Conservation (phyloP, 2,113 vertebrate species). For the Thymallus thymallus region DNA sequence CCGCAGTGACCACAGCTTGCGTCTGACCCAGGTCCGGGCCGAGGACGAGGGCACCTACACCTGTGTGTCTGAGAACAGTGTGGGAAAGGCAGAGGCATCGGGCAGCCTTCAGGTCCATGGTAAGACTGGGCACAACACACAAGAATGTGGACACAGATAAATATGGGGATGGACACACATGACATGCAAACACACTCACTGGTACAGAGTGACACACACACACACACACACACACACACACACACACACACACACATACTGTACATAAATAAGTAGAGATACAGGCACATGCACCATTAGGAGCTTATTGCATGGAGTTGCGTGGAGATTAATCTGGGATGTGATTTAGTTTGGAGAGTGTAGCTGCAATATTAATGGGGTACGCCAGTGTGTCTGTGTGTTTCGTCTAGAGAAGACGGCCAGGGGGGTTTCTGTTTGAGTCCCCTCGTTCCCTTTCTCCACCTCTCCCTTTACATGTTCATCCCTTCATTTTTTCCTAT, state of each 20-base stretch:
- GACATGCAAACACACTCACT: background rate
- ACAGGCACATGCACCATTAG: background rate
- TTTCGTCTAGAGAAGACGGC: too few species aligned
- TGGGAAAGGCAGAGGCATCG: slow-evolving; percentile 86
- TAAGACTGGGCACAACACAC: slow-evolving; percentile 61
- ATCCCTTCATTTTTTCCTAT: too few species aligned
- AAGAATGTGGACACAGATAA: background rate
- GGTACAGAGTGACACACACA: background rate
- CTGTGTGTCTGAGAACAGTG: slow-evolving; percentile 91
- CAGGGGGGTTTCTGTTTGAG: too few species aligned
- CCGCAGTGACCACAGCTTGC: slow-evolving; percentile 83
- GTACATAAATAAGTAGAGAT: background rate
- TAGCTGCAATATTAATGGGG: slow-evolving; percentile 36
- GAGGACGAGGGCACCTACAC: slow-evolving; percentile 94
- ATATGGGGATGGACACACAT: background rate
- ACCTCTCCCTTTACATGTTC: too few species aligned
- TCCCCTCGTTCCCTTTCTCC: too few species aligned
- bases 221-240: background rate
- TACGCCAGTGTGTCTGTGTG: too few species aligned
- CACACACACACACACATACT: background rate
- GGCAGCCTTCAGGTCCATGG: slow-evolving; percentile 88
- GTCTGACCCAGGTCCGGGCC: slow-evolving; percentile 77
- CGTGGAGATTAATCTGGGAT: slow-evolving; percentile 24
- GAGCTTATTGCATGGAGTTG: too few species aligned
- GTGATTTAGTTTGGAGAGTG: slow-evolving; percentile 38